These are phyloP conservation scores for Limnothrissa miodon DNA, from an alignment of 2,113 vertebrate genomes.

Conservation along the genomic window DNA sequence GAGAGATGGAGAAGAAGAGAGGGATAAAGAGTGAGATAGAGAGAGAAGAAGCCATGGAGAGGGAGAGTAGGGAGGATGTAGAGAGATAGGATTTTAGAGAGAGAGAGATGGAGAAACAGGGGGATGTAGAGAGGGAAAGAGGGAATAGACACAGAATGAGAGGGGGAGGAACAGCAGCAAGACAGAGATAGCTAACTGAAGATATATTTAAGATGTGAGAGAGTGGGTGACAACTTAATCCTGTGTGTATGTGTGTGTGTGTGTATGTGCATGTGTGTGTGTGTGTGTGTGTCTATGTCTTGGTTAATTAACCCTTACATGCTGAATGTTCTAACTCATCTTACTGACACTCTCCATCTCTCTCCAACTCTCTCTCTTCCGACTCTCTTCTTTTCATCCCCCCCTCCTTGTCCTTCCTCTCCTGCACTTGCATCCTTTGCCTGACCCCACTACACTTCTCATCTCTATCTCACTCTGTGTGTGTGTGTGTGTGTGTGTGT, in stretches of 20 bases:
- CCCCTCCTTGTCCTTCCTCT: not conserved
- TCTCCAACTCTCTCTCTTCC: too few relatives aligned
- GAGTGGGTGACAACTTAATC: not conserved
- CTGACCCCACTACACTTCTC: constrained; percentile 24
- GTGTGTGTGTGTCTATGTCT: too few relatives aligned
- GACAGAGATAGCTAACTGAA: not conserved
- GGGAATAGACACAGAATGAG: too few relatives aligned
- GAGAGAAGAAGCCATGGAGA: not conserved
- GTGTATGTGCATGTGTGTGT: not conserved
- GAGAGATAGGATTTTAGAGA: not conserved
- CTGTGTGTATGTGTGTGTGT: not conserved
- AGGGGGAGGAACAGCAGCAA: not conserved
- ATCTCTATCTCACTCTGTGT: not conserved
- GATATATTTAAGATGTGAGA: not conserved
- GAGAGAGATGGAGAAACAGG: not conserved
- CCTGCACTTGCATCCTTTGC: not conserved
- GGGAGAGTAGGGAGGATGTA: not conserved
- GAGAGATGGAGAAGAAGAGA: not conserved
- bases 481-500: not conserved
- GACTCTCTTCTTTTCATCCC: not conserved
- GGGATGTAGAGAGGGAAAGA: not conserved
- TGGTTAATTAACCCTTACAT: not conserved
- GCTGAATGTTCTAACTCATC: not conserved
- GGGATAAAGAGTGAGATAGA: too few relatives aligned
- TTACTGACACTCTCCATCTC: too few relatives aligned